Conservation (phyloP, 2,797 vertebrate genomes). For the Momotus momota region DNA sequence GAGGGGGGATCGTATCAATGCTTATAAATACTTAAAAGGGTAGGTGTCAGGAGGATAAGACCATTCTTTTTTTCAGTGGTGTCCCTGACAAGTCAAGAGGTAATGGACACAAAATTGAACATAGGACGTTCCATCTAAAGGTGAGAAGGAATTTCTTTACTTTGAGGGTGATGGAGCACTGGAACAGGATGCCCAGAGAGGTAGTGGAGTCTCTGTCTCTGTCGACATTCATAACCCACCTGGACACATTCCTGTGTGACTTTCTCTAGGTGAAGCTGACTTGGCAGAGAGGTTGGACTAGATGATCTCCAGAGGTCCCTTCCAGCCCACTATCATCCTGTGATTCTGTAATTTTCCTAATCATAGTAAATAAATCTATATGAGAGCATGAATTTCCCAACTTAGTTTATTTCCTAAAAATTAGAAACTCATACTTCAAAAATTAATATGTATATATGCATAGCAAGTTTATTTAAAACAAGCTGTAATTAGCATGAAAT, state of each 20-base stretch:
- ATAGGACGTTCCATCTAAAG: too few species aligned
- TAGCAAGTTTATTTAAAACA: neutral
- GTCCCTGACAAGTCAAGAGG: too few species aligned
- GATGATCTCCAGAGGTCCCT: too few species aligned
- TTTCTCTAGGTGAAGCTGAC: neutral
- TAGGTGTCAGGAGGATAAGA: too few species aligned
- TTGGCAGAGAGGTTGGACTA: too few species aligned
- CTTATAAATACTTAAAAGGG: too few species aligned
- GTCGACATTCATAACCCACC: neutral
- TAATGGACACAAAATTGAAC: too few species aligned
- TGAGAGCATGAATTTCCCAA: neutral
- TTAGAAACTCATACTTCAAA: neutral
- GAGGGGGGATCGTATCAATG: too few species aligned
- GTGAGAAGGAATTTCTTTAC: too few species aligned
- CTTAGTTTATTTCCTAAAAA: neutral
- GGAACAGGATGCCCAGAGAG: neutral
- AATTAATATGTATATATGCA: slow-evolving; percentile 2
- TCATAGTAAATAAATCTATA: neutral
- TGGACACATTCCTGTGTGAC: neutral
- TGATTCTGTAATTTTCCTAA: neutral
- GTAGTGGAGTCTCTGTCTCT: neutral
- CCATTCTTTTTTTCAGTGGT: too few species aligned
- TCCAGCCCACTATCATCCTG: too few species aligned
- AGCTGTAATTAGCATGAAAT: slow-evolving; percentile 12
- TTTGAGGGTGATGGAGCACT: too few species aligned